Conservation (phyloP, 30 jellyfish, hydroid and myxozoan genomes). For the Aurelia aurita complex sp. Pacific region DNA sequence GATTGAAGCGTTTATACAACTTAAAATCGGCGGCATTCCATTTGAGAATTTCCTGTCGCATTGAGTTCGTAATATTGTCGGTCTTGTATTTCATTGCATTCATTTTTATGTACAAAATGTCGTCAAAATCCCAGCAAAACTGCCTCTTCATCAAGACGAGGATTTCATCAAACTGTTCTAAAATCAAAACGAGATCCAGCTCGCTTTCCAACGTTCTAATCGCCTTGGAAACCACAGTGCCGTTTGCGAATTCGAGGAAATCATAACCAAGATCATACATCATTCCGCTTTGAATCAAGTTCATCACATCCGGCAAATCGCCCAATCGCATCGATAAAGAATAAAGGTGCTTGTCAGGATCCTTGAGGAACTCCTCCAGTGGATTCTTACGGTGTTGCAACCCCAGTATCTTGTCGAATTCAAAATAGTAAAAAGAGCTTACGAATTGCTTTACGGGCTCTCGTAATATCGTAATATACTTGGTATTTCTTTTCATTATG, state of each 20-base stretch:
- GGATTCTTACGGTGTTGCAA: slow-evolving; percentile 74
- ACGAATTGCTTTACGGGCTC: slow-evolving; percentile 94
- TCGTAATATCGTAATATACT: slow-evolving; percentile 86
- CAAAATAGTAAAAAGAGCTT: slow-evolving; percentile 91
- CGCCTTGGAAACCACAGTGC: slow-evolving; percentile 31
- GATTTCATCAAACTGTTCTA: slow-evolving; percentile 96
- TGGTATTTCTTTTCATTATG: slow-evolving; percentile 74
- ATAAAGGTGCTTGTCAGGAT: slow-evolving; percentile 88
- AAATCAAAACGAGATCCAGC: slow-evolving; percentile 83
- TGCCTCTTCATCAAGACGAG: slow-evolving; percentile 83
- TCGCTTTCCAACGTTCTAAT: slow-evolving; percentile 68
- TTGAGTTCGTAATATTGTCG: slow-evolving; percentile 23
- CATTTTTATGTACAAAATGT: slow-evolving; percentile 82
- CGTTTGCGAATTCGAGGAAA: slow-evolving; percentile 77
- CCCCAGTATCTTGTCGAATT: slow-evolving; percentile 63
- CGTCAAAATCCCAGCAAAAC: slow-evolving; percentile 92
- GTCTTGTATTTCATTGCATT: slow-evolving; percentile 76
- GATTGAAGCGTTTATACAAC: slow-evolving; percentile 73
- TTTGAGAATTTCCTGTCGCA: slow-evolving; percentile 46
- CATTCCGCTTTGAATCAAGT: slow-evolving; percentile 94
- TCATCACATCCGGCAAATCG: slow-evolving; percentile 88
- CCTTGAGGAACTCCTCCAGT: slow-evolving; percentile 80
- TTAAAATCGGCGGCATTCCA: slow-evolving; percentile 90
- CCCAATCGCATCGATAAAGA: slow-evolving; percentile 78
- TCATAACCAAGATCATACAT: slow-evolving; percentile 93